Evolutionary conservation across 2,113 vertebrate genomes (phyloP), one percentile per base, ranked within the genome.

Genomic region (Bambusicola thoracicus): DNA sequence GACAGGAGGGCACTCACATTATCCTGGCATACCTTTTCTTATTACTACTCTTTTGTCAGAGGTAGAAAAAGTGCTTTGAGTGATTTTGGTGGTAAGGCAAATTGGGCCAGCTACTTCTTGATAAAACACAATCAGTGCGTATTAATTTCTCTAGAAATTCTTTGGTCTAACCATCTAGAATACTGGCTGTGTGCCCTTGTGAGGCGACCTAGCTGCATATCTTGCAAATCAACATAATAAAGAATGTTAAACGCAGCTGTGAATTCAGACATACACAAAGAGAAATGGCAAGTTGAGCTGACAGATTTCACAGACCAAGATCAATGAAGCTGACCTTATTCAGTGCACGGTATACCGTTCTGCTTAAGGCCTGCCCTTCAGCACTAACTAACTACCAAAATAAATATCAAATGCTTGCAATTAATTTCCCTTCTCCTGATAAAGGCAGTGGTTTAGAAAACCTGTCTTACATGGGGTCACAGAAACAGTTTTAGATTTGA

Each of bases 161-260:
- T 61, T 30, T 32, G 4, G 9, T 49, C 9, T 41, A 14, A 17
- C 13, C 32, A 7, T 1, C 49, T 1, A 2, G 1, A 2, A 79
- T 85, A 36, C 11, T 17, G 24, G 18, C 20, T 83, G 55, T 24
- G 49, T 68, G 40, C 40, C n/a, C 41, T 53, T 30, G 17, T 8
- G 41, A 34, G 49, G 68, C 53, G 40, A 2, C 27, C 49, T 69
- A 40, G 2, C 65, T 85, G 22, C 29, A 78, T 43, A 34, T 29
- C 21, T 69, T 4, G 0, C 36, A 85, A 38, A 49, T 56, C 43
- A 56, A 15, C 14, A 1, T 32, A 14, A 30, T 68, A 63, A 83
- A 90, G 34, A 76, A 38, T 0, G 0, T 41, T n/a, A 88, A 70
- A 65, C 0, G 6, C 11, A 40, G 6, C 41, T 24, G 41, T 41